A percentile compares a stretch with the other conserved stretches of the same genome.
Evolutionary conservation across 2,797 vertebrate genomes (phyloP).

Genomic region (Oreortyx pictus): DNA sequence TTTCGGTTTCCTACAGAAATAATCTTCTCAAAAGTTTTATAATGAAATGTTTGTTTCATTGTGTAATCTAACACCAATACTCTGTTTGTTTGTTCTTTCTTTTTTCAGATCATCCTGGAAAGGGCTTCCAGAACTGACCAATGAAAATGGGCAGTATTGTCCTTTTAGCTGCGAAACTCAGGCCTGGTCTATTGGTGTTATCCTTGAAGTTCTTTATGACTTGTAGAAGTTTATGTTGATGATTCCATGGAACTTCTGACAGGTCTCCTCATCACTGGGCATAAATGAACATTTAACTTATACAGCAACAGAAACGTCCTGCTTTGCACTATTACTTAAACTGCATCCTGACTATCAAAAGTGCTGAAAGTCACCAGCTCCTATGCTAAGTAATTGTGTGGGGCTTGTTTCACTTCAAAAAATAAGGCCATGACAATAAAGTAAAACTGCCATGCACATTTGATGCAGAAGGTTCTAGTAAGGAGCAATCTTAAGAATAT

Average conservation of each 20-base stretch:
- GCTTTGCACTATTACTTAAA: conserved; percentile 18
- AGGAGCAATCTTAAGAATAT: conserved; percentile 31
- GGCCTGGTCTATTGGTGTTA: conserved; percentile 90
- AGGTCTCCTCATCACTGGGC: conserved; percentile 39
- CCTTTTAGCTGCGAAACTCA: conserved; percentile 97
- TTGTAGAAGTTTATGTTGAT: conserved; percentile 77
- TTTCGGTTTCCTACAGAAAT: not conserved
- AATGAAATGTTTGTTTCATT: not conserved
- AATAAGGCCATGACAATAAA: not conserved
- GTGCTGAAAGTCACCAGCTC: not conserved
- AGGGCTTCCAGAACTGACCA: conserved; percentile 95
- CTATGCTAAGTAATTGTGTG: not conserved
- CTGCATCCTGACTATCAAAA: conserved; percentile 27
- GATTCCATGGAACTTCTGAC: conserved; percentile 28
- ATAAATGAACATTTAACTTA: conserved; percentile 41
- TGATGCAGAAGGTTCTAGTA: conserved; percentile 18
- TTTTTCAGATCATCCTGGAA: conserved; percentile 92
- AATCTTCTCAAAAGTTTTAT: not conserved
- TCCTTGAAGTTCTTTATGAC: conserved; percentile 92
- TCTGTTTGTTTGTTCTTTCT: not conserved
- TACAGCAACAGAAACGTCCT: conserved; percentile 35
- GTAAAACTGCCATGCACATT: conserved; percentile 26
- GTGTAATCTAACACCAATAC: not conserved
- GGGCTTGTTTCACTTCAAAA: conserved; percentile 5
- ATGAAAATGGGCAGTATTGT: conserved; percentile 93